Percentiles rank a stretch among this genome's conserved stretches.
Conservation (phyloP, 1,140 invertebrate species). For the Coboldia fuscipes region DNA sequence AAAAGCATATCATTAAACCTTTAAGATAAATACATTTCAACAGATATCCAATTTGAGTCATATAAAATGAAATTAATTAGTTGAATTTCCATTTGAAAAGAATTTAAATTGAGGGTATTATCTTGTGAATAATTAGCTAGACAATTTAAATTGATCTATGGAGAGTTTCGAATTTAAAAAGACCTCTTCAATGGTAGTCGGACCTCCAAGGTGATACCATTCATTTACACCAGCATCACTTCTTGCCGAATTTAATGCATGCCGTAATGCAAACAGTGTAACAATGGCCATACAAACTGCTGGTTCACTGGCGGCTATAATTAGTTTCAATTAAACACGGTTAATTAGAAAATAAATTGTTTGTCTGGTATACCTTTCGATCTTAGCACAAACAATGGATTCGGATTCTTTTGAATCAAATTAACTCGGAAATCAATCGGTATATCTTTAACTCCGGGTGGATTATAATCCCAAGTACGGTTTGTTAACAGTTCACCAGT, state of each 20-base stretch:
- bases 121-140: too few relatives aligned
- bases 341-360: not conserved
- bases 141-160: too few relatives aligned
- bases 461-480: constrained; percentile 64
- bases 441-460: constrained; percentile 59
- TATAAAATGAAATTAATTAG: too few relatives aligned
- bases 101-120: too few relatives aligned
- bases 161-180: too few relatives aligned
- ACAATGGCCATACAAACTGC: constrained; percentile 41
- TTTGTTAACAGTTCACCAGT: constrained; percentile 47
- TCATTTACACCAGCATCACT: constrained; percentile 24
- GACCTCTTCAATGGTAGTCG: too few relatives aligned
- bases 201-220: constrained; percentile 23
- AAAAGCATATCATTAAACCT: too few relatives aligned
- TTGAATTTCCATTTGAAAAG: too few relatives aligned
- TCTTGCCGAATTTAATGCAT: constrained; percentile 43
- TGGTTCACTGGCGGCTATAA: constrained; percentile 52
- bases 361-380: constrained; percentile 30
- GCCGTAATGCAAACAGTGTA: constrained; percentile 44
- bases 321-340: not conserved
- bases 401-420: constrained; percentile 39
- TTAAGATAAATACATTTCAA: too few relatives aligned
- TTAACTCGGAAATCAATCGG: constrained; percentile 61
- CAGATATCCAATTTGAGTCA: too few relatives aligned
- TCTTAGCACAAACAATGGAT: constrained; percentile 25